Evolutionary conservation across 35 echinoderm and acorn worm genomes (phyloP).

Genomic region (Acanthaster planci): DNA sequence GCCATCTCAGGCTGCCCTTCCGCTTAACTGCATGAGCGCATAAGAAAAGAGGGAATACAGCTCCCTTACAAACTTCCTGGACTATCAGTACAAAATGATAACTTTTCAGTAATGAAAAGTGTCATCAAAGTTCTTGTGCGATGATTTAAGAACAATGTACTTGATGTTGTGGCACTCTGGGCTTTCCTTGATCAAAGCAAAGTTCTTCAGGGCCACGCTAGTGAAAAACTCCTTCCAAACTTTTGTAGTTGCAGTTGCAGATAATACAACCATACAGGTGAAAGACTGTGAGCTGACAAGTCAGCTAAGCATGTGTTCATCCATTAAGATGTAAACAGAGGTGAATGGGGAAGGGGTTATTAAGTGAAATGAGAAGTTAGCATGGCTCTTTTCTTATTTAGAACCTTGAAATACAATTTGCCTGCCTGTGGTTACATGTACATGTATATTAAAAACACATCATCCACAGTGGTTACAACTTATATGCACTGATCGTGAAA

Average conservation of each 20-base stretch:
- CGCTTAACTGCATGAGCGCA: slow-evolving; percentile 34
- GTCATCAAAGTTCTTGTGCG: background rate
- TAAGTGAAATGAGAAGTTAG: too few relatives aligned
- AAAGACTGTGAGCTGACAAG: background rate
- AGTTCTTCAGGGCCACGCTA: background rate
- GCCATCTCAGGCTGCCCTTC: slow-evolving; percentile 30
- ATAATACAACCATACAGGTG: background rate
- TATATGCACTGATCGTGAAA: too few relatives aligned
- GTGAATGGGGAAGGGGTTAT: too few relatives aligned
- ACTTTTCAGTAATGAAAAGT: background rate
- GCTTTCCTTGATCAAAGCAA: background rate
- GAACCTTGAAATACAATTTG: too few relatives aligned
- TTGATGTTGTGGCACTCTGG: background rate
- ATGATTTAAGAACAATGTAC: background rate
- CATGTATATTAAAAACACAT: too few relatives aligned
- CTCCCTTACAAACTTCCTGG: background rate
- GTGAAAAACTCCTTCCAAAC: background rate
- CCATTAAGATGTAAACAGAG: too few relatives aligned
- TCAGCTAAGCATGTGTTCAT: too few relatives aligned
- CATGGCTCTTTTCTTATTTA: too few relatives aligned
- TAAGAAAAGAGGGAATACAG: background rate
- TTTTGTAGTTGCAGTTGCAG: background rate
- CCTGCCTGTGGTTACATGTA: too few relatives aligned
- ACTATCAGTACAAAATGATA: background rate
- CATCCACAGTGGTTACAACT: too few relatives aligned